Percentiles rank a stretch among this genome's conserved stretches.
Evolutionary conservation across 2,113 vertebrate species (phyloP).

Genomic region (Nicator chloris): DNA sequence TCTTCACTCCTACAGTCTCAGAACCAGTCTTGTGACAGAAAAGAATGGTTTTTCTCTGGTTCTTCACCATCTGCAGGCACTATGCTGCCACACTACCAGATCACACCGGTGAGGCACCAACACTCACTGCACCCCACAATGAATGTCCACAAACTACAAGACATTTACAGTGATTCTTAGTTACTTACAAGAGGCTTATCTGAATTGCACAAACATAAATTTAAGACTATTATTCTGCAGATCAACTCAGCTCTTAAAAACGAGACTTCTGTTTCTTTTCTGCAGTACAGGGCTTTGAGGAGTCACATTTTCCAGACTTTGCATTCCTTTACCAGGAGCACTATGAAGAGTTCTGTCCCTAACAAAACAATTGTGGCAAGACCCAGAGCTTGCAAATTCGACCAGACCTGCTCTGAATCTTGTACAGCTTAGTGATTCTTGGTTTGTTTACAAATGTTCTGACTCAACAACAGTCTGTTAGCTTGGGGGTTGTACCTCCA

Average conservation of each 20-base stretch:
- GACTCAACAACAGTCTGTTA: not conserved
- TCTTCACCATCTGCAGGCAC: not conserved
- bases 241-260: not conserved
- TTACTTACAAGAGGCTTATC: not conserved
- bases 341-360: not conserved
- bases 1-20: not conserved
- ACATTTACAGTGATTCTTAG: not conserved
- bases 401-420: not conserved
- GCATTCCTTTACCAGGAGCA: not conserved
- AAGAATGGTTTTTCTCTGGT: not conserved
- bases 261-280: not conserved
- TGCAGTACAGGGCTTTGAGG: not conserved
- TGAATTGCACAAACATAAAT: not conserved
- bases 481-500: not conserved
- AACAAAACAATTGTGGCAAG: not conserved
- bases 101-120: not conserved
- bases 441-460: not conserved
- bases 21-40: not conserved
- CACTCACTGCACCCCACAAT: not conserved
- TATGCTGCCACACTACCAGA: not conserved
- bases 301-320: not conserved
- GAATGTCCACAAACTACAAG: not conserved
- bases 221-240: not conserved
- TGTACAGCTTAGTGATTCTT: not conserved
- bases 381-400: not conserved